phyloP scores from a whole-genome alignment of 2,113 vertebrate species.

The Poicephalus meyeri region DNA sequence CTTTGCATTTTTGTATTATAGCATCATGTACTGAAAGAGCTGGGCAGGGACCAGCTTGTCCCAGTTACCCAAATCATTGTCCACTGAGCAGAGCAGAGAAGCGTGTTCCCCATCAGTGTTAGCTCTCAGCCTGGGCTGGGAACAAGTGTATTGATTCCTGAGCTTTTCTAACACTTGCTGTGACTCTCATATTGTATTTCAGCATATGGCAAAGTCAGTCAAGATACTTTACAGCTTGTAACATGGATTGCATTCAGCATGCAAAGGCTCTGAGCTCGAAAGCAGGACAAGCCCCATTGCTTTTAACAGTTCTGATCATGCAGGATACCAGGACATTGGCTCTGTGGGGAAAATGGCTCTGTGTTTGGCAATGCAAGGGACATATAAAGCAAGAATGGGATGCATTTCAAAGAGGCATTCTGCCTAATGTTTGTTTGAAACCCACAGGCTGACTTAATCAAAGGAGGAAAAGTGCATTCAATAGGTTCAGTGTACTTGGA shows the following conservation, averaged over 20 bases:
- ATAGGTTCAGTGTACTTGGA: neutral
- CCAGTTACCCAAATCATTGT: neutral
- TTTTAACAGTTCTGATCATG: neutral
- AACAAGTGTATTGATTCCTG: neutral
- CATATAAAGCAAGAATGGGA: neutral
- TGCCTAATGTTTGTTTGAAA: conserved; percentile 40
- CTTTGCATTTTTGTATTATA: neutral
- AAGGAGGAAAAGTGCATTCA: conserved; percentile 47
- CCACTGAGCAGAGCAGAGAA: neutral
- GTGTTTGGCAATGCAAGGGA: neutral
- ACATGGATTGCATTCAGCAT: rapidly evolving
- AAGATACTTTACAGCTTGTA: neutral
- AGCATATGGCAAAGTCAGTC: neutral
- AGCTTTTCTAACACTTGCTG: neutral
- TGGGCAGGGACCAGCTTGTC: neutral
- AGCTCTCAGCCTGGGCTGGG: neutral
- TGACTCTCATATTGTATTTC: neutral
- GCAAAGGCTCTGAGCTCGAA: neutral
- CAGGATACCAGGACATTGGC: neutral
- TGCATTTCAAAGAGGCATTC: neutral
- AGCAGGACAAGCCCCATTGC: conserved; percentile 8
- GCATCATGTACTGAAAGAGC: neutral
- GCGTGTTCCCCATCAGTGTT: rapidly evolving
- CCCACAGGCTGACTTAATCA: conserved; percentile 28
- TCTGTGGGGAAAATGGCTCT: neutral